phyloP scores from a whole-genome alignment of 1,140 invertebrate genomes.

The Drusus annulatus region DNA sequence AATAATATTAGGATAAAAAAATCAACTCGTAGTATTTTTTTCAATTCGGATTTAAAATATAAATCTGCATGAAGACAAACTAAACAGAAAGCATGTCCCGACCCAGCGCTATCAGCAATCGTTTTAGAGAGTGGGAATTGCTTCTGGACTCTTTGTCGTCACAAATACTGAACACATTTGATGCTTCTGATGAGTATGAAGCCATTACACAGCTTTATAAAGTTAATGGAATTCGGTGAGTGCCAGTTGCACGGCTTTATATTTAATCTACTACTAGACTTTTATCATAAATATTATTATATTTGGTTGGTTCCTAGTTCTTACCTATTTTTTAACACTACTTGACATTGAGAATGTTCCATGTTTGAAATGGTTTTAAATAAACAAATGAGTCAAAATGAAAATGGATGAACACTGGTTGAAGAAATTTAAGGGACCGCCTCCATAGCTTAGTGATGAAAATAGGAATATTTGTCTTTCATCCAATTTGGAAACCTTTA shows the following conservation, averaged over 20 bases:
- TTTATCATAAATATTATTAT: background rate
- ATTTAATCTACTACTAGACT: background rate
- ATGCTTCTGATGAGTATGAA: conserved; percentile 6
- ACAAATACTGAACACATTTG: background rate
- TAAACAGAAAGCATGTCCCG: background rate
- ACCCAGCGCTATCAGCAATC: background rate
- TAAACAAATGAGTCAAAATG: background rate
- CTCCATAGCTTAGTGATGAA: no score
- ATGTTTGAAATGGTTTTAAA: background rate
- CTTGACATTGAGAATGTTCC: background rate
- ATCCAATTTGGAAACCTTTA: background rate
- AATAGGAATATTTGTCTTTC: background rate
- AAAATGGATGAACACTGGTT: background rate
- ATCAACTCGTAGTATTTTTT: no score
- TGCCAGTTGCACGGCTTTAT: background rate
- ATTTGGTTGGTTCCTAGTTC: background rate
- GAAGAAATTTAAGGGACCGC: background rate
- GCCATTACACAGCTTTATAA: conserved; percentile 4
- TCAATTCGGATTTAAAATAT: no score
- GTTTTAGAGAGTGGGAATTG: background rate
- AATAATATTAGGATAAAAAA: no score
- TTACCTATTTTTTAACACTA: no score
- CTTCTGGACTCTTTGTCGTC: conserved; percentile 15
- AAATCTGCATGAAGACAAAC: no score
- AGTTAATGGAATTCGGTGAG: conserved; percentile 13